Percentiles rank a stretch among this genome's conserved stretches.
These are phyloP conservation scores for Phrixothrix hirtus DNA, from an alignment of 2,888 invertebrate species.

Conservation along the genomic window DNA sequence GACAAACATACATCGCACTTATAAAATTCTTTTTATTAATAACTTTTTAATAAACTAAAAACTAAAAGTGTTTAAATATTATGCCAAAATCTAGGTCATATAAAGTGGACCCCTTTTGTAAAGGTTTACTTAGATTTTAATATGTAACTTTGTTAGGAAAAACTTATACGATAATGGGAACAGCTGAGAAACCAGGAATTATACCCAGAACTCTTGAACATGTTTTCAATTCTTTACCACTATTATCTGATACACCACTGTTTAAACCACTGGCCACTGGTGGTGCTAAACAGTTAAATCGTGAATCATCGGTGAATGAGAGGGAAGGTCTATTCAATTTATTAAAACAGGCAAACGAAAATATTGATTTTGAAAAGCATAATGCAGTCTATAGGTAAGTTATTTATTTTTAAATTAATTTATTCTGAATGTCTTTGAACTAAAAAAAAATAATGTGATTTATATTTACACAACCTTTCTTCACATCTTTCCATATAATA, in stretches of 20 bases:
- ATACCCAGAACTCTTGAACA: neutral
- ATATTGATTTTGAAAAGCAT: neutral
- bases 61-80: neutral
- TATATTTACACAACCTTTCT: too few species aligned
- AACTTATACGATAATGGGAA: neutral
- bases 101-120: neutral
- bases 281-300: neutral
- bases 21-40: too few species aligned
- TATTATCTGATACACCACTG: neutral
- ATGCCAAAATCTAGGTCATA: neutral
- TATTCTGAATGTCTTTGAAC: too few species aligned
- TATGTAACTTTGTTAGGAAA: neutral
- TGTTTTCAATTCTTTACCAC: neutral
- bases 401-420: too few species aligned
- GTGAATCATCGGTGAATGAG: neutral
- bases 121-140: neutral
- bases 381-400: neutral
- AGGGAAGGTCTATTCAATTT: neutral
- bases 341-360: neutral
- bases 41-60: neutral
- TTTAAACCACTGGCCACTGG: neutral
- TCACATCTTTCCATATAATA: too few species aligned
- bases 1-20: too few species aligned
- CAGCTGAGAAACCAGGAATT: neutral
- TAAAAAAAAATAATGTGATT: too few species aligned